A percentile compares a stretch with the other conserved stretches of the same genome.
phyloP scores from a whole-genome alignment of 2,113 vertebrate species.

The Vanacampus margaritifer region DNA sequence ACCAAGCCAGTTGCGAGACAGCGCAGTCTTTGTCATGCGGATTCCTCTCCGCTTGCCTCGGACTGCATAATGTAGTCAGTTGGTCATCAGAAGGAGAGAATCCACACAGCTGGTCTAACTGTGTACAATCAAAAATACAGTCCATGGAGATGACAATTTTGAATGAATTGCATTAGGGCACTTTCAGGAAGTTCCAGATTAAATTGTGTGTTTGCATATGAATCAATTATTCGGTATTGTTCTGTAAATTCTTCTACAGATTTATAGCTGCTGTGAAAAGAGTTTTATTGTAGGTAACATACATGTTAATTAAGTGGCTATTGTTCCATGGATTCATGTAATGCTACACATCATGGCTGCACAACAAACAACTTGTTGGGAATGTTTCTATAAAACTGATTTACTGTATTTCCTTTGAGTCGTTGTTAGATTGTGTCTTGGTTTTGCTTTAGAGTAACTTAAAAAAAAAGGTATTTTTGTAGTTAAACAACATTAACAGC shows the following conservation, averaged over 20 bases:
- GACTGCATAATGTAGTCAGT: conserved; percentile 59
- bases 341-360: background rate
- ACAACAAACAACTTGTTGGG: background rate
- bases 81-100: conserved; percentile 37
- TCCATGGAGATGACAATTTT: background rate
- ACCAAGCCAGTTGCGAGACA: conserved; percentile 45
- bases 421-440: no score
- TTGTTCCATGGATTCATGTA: conserved; percentile 1
- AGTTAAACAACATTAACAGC: no score
- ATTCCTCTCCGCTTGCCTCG: conserved; percentile 68
- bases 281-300: background rate
- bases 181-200: background rate
- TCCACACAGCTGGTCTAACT: background rate
- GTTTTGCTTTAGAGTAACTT: no score
- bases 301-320: background rate
- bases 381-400: no score
- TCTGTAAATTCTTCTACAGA: background rate
- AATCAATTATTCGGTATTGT: background rate
- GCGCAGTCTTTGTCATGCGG: conserved; percentile 56
- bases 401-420: no score
- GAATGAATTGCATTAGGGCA: background rate
- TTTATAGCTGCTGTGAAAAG: background rate
- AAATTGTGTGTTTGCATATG: background rate
- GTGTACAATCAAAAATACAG: background rate
- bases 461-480: no score